These are phyloP conservation scores for Cerastis leucographa DNA, from an alignment of 2,888 invertebrate genomes.

Conservation along the genomic window DNA sequence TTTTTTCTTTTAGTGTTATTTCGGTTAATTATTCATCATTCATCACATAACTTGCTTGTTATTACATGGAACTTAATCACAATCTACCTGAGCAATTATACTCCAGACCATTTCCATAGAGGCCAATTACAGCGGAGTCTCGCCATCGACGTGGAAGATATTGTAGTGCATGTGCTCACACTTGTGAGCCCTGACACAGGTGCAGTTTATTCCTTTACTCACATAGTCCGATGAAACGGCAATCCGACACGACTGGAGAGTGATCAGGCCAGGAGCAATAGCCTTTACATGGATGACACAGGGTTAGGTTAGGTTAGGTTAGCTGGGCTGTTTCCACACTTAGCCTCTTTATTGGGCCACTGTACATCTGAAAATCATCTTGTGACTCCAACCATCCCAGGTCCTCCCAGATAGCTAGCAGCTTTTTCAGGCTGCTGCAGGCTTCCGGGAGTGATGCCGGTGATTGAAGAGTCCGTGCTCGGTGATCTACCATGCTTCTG, in stretches of 20 bases:
- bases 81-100: not conserved
- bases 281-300: too few species aligned
- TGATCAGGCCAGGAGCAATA: not conserved
- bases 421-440: too few species aligned
- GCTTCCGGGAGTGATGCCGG: too few species aligned
- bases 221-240: not conserved
- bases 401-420: too few species aligned
- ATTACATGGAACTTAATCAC: not conserved
- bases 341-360: too few species aligned
- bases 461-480: too few species aligned
- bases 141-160: not conserved
- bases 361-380: too few species aligned
- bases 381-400: too few species aligned
- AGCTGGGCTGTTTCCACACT: too few species aligned
- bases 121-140: not conserved
- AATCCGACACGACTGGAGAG: not conserved
- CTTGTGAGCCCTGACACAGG: not conserved
- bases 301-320: too few species aligned
- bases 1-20: not conserved
- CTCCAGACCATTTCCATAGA: not conserved
- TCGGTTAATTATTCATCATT: not conserved
- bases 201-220: not conserved
- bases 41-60: not conserved
- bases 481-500: too few species aligned
- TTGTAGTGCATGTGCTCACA: not conserved